Percentiles rank a stretch among this genome's conserved stretches.
Evolutionary conservation across 2,113 vertebrate species (phyloP).

Genomic region (Microtus ochrogaster): DNA sequence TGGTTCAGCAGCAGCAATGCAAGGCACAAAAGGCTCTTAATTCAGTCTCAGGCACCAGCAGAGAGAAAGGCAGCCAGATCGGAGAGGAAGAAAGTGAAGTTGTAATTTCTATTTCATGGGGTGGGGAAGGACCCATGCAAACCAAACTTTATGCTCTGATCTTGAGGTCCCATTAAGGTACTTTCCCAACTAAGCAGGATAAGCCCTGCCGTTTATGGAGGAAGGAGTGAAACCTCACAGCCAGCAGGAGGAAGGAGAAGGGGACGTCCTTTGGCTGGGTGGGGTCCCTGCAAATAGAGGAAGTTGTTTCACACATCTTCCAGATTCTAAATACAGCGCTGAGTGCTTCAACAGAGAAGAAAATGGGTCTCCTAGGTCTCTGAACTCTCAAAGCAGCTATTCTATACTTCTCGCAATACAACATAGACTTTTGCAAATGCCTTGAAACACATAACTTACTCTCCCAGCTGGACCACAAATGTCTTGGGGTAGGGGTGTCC

Average conservation of each 20-base stretch:
- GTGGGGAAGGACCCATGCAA: background rate
- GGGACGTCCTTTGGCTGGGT: background rate
- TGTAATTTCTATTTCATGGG: background rate
- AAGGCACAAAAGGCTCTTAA: background rate
- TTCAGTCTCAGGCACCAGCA: too few relatives aligned
- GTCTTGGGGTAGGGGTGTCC: background rate
- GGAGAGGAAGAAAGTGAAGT: slow-evolving; percentile 10
- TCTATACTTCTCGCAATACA: background rate
- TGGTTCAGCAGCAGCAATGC: background rate
- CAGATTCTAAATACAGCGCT: slow-evolving; percentile 22
- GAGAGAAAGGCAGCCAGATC: background rate
- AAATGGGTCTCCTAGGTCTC: background rate
- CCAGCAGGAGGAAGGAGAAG: background rate
- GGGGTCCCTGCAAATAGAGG: slow-evolving; percentile 27
- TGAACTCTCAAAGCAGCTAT: background rate
- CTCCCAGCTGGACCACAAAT: background rate
- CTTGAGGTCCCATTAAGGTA: background rate
- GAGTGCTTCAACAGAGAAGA: background rate
- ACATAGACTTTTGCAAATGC: background rate
- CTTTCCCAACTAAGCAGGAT: background rate
- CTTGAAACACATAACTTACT: background rate
- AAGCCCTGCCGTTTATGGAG: background rate
- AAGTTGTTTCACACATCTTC: slow-evolving; percentile 34
- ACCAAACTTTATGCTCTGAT: background rate
- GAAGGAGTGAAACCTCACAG: background rate